A percentile compares a stretch with the other conserved stretches of the same genome.
Conservation (phyloP, 2,797 vertebrate species). For the Acrossocheilus wenchowensis region DNA sequence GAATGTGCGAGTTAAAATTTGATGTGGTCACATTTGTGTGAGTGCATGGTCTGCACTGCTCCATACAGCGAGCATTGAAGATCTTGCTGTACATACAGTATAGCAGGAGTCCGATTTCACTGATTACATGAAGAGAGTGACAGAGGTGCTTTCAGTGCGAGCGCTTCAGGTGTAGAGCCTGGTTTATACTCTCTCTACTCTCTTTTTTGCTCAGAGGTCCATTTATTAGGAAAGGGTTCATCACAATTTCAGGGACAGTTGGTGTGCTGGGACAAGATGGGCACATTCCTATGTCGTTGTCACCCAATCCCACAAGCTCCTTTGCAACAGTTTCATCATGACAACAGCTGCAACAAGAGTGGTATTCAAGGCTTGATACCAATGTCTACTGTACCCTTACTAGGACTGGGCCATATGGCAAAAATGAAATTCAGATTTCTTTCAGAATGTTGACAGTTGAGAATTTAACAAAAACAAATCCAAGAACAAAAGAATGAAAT, state of each 20-base stretch:
- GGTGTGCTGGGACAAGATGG: slow-evolving; percentile 59
- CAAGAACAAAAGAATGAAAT: background rate
- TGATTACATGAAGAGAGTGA: too few species aligned
- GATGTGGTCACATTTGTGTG: too few species aligned
- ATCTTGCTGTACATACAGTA: too few species aligned
- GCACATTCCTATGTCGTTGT: slow-evolving; percentile 64
- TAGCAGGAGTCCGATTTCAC: too few species aligned
- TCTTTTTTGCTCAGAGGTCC: slow-evolving; percentile 49
- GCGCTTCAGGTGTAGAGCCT: too few species aligned
- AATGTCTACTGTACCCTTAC: background rate
- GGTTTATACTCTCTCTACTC: too few species aligned
- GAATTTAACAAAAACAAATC: background rate
- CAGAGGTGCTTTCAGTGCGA: too few species aligned
- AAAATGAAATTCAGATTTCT: background rate
- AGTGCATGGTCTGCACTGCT: too few species aligned
- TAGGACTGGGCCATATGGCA: background rate
- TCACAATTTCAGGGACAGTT: slow-evolving; percentile 66
- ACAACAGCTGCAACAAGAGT: slow-evolving; percentile 8
- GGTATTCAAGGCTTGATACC: background rate
- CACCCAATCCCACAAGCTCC: slow-evolving; percentile 23
- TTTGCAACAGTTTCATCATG: slow-evolving; percentile 55
- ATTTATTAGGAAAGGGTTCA: slow-evolving; percentile 67
- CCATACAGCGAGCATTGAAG: too few species aligned
- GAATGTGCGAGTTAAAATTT: too few species aligned
- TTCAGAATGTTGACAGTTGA: background rate